Evolutionary conservation across 2,888 invertebrate species (phyloP).

Genomic region (Atethmia centrago): DNA sequence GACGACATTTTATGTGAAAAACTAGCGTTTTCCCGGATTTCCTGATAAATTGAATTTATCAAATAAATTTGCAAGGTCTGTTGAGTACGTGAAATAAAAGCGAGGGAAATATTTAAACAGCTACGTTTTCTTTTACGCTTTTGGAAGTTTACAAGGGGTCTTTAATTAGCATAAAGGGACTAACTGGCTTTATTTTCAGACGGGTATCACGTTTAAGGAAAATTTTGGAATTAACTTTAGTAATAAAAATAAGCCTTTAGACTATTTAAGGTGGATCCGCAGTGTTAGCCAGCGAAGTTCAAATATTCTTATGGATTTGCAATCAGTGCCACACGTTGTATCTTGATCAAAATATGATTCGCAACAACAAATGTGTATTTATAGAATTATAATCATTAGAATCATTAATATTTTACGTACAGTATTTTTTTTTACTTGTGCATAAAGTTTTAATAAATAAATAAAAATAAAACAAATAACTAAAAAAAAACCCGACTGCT

Average conservation of each 20-base stretch:
- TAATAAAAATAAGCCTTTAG: not conserved
- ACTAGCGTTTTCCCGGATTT: constrained; percentile 21
- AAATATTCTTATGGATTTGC: no score
- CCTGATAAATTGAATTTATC: constrained; percentile 46
- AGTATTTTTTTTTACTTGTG: no score
- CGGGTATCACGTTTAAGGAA: not conserved
- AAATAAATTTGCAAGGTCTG: not conserved
- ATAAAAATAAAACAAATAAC: no score
- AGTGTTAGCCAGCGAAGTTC: no score
- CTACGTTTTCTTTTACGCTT: not conserved
- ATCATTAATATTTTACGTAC: no score
- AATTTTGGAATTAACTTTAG: not conserved
- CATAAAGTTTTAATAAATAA: no score
- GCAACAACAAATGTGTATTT: no score
- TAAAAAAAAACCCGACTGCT: no score
- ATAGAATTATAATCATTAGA: no score
- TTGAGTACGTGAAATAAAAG: not conserved
- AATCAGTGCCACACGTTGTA: no score
- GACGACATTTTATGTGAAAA: constrained; percentile 25
- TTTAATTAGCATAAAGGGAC: constrained; percentile 30
- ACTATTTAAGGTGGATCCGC: no score
- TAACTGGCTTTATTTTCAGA: constrained; percentile 8
- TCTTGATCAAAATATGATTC: no score
- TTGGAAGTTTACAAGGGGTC: not conserved
- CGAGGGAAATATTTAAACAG: not conserved